A percentile compares a stretch with the other conserved stretches of the same genome.
Conservation (phyloP, 2,113 vertebrate genomes). For the Pyrgilauda ruficollis region DNA sequence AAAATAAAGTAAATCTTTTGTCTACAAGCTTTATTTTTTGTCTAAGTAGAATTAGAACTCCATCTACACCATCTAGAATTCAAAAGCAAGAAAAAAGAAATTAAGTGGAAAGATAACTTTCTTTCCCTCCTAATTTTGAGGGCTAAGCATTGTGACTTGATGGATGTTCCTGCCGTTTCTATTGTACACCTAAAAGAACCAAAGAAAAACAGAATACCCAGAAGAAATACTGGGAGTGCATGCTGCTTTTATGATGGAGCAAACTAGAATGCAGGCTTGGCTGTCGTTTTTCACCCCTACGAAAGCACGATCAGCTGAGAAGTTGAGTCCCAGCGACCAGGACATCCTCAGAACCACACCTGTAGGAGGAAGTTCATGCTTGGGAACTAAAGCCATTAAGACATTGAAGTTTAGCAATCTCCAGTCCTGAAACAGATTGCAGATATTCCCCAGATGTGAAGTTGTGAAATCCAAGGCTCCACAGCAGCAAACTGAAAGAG, state of each 20-base stretch:
- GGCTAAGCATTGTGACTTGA: background rate
- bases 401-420: background rate
- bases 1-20: background rate
- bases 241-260: background rate
- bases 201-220: background rate
- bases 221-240: background rate
- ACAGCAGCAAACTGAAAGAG: background rate
- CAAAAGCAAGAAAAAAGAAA: background rate
- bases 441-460: background rate
- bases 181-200: background rate
- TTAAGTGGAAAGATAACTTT: background rate
- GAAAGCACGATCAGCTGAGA: background rate
- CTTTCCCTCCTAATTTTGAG: background rate
- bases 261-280: background rate
- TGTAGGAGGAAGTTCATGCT: background rate
- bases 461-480: background rate
- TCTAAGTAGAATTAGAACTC: background rate
- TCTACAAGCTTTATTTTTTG: background rate
- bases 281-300: background rate
- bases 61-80: background rate
- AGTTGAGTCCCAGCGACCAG: background rate
- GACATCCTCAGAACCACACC: background rate
- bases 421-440: background rate
- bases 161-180: background rate
- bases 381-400: background rate